phyloP scores from a whole-genome alignment of 2,888 invertebrate genomes.

The Drosophila borealis region DNA sequence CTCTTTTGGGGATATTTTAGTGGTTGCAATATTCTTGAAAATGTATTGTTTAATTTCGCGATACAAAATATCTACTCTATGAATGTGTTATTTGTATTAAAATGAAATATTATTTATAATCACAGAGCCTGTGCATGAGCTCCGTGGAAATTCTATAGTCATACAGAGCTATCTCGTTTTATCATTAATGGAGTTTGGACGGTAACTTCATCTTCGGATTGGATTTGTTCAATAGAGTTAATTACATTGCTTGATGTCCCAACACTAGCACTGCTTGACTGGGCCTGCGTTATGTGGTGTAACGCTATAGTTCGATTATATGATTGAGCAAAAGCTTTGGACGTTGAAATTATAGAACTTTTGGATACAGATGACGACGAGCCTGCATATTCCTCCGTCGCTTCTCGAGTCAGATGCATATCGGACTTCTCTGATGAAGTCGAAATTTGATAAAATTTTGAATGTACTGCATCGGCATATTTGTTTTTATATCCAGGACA shows the following conservation, averaged over 20 bases:
- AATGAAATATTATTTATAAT: conserved; percentile 53
- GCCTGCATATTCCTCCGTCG: conserved; percentile 59
- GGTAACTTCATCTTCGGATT: conserved; percentile 87
- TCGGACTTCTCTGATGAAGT: conserved; percentile 62
- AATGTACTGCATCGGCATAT: conserved; percentile 84
- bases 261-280: conserved; percentile 81
- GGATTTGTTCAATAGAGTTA: conserved; percentile 67
- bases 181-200: conserved; percentile 88
- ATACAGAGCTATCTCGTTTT: conserved; percentile 88
- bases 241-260: conserved; percentile 71
- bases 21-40: conserved; percentile 40
- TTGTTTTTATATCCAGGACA: conserved; percentile 87
- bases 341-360: conserved; percentile 72
- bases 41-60: conserved; percentile 44
- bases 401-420: conserved; percentile 50
- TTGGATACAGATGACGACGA: conserved; percentile 66
- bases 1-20: conserved; percentile 38
- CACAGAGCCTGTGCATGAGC: conserved; percentile 85
- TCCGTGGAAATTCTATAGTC: conserved; percentile 86
- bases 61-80: conserved; percentile 54
- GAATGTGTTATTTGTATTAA: conserved; percentile 41
- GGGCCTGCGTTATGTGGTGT: conserved; percentile 84
- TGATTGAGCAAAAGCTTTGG: conserved; percentile 58
- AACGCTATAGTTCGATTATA: conserved; percentile 81
- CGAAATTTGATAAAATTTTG: conserved; percentile 85